Conservation (phyloP, 1,140 invertebrate genomes). For the Bombus huntii region DNA sequence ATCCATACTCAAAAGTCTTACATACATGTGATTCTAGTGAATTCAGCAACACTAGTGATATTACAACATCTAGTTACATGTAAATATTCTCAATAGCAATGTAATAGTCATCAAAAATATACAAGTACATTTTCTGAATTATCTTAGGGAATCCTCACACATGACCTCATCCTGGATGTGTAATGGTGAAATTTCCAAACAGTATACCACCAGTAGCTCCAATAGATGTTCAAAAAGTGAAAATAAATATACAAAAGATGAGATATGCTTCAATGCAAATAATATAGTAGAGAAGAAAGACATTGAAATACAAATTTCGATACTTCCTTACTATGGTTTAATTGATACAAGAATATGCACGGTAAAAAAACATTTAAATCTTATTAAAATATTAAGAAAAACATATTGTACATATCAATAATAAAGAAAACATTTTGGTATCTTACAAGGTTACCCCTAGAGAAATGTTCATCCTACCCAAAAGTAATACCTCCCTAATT, state of each 20-base stretch:
- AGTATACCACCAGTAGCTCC: neutral
- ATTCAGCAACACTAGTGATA: neutral
- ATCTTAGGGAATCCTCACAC: constrained; percentile 3
- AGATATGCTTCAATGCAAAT: neutral
- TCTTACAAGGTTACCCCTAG: constrained; percentile 56
- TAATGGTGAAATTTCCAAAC: neutral
- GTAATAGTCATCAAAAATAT: neutral
- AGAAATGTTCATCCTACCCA: constrained; percentile 63
- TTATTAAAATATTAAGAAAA: neutral
- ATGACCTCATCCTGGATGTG: neutral
- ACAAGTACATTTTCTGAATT: neutral
- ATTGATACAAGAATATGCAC: constrained; percentile 33
- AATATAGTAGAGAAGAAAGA: neutral
- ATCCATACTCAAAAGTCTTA: neutral
- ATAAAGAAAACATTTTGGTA: constrained; percentile 15
- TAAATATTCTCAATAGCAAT: neutral
- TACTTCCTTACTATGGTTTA: constrained; percentile 60
- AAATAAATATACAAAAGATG: neutral
- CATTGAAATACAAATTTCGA: constrained; percentile 41
- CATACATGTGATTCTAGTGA: neutral
- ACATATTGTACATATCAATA: neutral
- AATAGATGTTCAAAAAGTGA: neutral
- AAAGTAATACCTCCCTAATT: constrained; percentile 43
- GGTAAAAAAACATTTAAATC: constrained; percentile 38
- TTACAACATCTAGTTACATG: neutral